A percentile compares a stretch with the other conserved stretches of the same genome.
Evolutionary conservation across 92 coral and sea anemone genomes (phyloP).

Genomic region (Paragorgia papillata): DNA sequence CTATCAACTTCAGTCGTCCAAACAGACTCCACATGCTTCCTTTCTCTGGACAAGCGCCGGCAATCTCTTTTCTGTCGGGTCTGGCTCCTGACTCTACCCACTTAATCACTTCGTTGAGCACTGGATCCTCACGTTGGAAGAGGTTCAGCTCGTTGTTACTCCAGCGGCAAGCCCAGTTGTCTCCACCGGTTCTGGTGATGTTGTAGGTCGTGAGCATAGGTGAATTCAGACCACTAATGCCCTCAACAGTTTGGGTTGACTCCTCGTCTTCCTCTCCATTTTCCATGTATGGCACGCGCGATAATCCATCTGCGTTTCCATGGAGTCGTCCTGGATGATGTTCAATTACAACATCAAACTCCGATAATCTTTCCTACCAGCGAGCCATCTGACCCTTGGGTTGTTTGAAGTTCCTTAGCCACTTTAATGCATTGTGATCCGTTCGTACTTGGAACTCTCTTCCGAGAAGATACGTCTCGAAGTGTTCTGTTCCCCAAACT

Average conservation of each 20-base stretch:
- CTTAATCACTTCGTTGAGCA: conserved; percentile 2
- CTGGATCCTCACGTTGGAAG: conserved; percentile 21
- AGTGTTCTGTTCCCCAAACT: conserved; percentile 4
- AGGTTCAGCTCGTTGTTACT: conserved; percentile 21
- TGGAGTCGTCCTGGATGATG: conserved; percentile 19
- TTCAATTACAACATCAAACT: not conserved
- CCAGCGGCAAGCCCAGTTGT: conserved; percentile 31
- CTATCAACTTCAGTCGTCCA: conserved; percentile 27
- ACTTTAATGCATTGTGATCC: conserved; percentile 34
- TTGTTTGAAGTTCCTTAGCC: conserved; percentile 49
- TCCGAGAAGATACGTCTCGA: conserved; percentile 15
- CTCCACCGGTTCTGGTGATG: not conserved
- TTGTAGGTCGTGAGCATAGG: not conserved
- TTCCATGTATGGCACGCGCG: not conserved
- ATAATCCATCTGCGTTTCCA: conserved; percentile 8
- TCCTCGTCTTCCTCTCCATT: not conserved
- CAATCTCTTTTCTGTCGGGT: conserved; percentile 34
- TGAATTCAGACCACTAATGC: not conserved
- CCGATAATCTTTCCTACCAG: not conserved
- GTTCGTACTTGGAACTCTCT: conserved; percentile 38
- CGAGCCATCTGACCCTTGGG: conserved; percentile 19
- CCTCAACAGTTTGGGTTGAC: not conserved
- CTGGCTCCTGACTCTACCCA: conserved; percentile 39
- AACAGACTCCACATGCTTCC: conserved; percentile 52
- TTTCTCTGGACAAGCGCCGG: conserved; percentile 40